Conservation (phyloP, 2,797 vertebrate species). For the Myiotriccus ornatus region DNA sequence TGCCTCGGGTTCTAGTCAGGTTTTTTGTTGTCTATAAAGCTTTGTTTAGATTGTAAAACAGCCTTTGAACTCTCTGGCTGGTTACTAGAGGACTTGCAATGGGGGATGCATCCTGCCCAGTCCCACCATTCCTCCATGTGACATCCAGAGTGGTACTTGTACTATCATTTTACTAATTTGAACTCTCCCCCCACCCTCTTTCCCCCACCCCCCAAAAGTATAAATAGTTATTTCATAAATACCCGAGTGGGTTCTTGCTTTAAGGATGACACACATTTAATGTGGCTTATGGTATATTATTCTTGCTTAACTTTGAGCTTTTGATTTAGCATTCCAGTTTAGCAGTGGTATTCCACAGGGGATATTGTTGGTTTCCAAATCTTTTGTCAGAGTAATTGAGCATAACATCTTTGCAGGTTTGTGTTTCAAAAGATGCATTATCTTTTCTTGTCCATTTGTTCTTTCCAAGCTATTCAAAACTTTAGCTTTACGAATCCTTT, state of each 20-base stretch:
- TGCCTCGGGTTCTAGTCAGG: neutral
- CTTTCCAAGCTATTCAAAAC: conserved; percentile 64
- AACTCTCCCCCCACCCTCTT: neutral
- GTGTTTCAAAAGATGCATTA: conserved; percentile 73
- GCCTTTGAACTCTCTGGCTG: neutral
- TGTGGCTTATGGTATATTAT: conserved; percentile 60
- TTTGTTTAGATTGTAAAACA: neutral
- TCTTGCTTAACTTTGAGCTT: conserved; percentile 67
- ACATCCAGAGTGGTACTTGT: neutral
- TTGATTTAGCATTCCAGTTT: conserved; percentile 75
- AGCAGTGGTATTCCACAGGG: conserved; percentile 70
- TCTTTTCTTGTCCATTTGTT: conserved; percentile 69
- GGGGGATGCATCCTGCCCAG: neutral
- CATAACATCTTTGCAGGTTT: conserved; percentile 76
- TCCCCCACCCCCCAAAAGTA: neutral
- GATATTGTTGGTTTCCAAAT: conserved; percentile 72
- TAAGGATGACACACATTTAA: neutral
- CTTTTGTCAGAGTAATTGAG: conserved; percentile 79
- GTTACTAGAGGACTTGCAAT: neutral
- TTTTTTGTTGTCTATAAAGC: neutral
- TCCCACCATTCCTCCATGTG: neutral
- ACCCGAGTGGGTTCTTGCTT: conserved; percentile 9
- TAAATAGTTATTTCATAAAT: conserved; percentile 25
- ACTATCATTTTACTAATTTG: neutral
- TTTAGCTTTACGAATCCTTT: conserved; percentile 33